These are phyloP conservation scores for Anomalospiza imberbis DNA, from an alignment of 2,797 vertebrate species.

Conservation along the genomic window DNA sequence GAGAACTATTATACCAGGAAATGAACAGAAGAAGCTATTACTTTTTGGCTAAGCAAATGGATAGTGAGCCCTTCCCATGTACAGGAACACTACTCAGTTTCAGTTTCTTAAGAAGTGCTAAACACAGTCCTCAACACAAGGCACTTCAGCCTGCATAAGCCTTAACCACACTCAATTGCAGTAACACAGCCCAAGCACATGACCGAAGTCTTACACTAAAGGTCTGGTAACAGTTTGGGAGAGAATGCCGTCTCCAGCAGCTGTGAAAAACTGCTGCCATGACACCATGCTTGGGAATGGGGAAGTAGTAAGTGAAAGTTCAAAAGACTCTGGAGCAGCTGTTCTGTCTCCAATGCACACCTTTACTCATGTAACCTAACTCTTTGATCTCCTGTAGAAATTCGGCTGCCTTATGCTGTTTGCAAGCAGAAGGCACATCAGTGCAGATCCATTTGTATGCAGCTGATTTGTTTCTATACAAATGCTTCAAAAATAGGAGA, in stretches of 20 bases:
- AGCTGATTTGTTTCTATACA: neutral
- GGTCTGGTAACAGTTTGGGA: neutral
- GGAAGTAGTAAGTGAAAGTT: constrained; percentile 8
- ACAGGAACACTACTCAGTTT: neutral
- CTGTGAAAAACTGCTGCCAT: neutral
- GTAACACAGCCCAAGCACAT: neutral
- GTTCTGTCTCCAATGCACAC: neutral
- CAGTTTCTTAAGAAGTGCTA: neutral
- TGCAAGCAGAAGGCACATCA: neutral
- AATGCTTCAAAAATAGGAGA: neutral
- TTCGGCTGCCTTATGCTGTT: neutral
- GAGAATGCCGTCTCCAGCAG: neutral
- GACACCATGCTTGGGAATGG: neutral
- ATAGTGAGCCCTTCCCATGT: neutral
- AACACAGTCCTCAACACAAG: neutral
- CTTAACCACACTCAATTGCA: neutral
- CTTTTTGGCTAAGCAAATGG: neutral
- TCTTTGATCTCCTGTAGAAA: constrained; percentile 34
- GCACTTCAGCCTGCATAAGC: neutral
- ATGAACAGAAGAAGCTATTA: neutral
- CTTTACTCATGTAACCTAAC: neutral
- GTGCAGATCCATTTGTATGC: neutral
- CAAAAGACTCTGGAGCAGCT: constrained; percentile 40
- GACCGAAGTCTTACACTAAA: neutral
- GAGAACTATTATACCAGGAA: neutral